These are phyloP conservation scores for Popillia japonica DNA, from an alignment of 1,140 invertebrate species.

Conservation along the genomic window DNA sequence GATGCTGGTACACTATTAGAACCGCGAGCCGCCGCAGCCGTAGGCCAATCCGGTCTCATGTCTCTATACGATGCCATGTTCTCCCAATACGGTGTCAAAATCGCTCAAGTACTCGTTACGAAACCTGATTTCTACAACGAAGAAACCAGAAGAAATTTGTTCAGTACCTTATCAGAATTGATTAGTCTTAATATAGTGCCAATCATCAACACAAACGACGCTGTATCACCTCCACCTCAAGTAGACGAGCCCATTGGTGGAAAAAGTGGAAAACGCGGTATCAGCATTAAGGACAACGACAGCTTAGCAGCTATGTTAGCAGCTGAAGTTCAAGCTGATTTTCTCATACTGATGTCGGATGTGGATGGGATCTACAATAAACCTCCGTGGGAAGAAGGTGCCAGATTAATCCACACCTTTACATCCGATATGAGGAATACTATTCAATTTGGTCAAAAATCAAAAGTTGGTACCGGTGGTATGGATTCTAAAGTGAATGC, in stretches of 20 bases:
- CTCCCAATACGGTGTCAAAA: conserved; percentile 97
- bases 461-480: conserved; percentile 92
- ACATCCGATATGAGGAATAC: conserved; percentile 74
- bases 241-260: conserved; percentile 74
- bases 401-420: conserved; percentile 92
- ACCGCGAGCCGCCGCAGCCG: conserved; percentile 95
- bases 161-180: conserved; percentile 92
- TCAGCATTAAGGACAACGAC: conserved; percentile 98
- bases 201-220: conserved; percentile 99
- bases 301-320: conserved; percentile 95
- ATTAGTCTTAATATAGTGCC: conserved; percentile 98
- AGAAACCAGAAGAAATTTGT: conserved; percentile 90
- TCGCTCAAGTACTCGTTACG: conserved; percentile 97
- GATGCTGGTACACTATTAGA: conserved; percentile 77
- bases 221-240: conserved; percentile 92
- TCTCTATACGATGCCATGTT: conserved; percentile 99
- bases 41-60: conserved; percentile 98
- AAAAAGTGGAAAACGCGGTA: conserved; percentile 64
- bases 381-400: conserved; percentile 93
- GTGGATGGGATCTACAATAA: conserved; percentile 98
- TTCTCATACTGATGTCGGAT: conserved; percentile 97
- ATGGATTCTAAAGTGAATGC: conserved; percentile 99
- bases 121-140: conserved; percentile 99
- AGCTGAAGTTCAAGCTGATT: conserved; percentile 91
- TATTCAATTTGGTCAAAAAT: conserved; percentile 94